Evolutionary conservation across 1,140 invertebrate species (phyloP).

Genomic region (Spodoptera litura): DNA sequence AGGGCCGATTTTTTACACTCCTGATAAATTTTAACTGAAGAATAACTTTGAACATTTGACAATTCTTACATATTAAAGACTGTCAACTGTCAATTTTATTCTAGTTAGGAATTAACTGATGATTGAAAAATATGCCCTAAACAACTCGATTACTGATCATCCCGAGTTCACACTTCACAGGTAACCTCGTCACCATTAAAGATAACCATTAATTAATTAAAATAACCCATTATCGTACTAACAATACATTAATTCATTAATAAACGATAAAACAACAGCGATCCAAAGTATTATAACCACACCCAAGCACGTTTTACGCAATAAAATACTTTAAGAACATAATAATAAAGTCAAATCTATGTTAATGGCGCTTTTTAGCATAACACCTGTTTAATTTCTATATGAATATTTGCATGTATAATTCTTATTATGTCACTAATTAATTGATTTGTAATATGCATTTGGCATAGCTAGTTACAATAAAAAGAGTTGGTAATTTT

Average conservation of each 20-base stretch:
- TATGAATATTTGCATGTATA: constrained; percentile 60
- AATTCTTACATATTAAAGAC: too few relatives aligned
- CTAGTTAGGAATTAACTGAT: too few relatives aligned
- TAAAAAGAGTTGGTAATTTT: neutral
- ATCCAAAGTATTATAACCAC: constrained; percentile 16
- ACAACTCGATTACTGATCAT: too few relatives aligned
- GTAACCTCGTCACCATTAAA: too few relatives aligned
- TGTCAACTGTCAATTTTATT: too few relatives aligned
- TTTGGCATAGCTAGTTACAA: constrained; percentile 51
- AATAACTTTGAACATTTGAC: too few relatives aligned
- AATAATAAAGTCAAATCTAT: constrained; percentile 67
- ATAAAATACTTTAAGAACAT: constrained; percentile 60
- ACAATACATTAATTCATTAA: neutral
- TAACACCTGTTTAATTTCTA: constrained; percentile 67
- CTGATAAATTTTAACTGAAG: too few relatives aligned
- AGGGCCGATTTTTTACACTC: too few relatives aligned
- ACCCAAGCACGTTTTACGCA: constrained; percentile 59
- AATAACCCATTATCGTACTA: neutral
- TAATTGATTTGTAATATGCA: constrained; percentile 63
- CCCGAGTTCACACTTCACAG: too few relatives aligned
- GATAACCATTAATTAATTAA: neutral
- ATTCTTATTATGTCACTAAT: constrained; percentile 59
- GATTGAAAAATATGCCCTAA: too few relatives aligned
- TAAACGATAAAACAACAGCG: constrained; percentile 19
- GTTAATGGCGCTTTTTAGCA: constrained; percentile 65